Evolutionary conservation across 37 sponge, comb jelly and placozoan species (phyloP).

Genomic region (Eunapius fragilis): DNA sequence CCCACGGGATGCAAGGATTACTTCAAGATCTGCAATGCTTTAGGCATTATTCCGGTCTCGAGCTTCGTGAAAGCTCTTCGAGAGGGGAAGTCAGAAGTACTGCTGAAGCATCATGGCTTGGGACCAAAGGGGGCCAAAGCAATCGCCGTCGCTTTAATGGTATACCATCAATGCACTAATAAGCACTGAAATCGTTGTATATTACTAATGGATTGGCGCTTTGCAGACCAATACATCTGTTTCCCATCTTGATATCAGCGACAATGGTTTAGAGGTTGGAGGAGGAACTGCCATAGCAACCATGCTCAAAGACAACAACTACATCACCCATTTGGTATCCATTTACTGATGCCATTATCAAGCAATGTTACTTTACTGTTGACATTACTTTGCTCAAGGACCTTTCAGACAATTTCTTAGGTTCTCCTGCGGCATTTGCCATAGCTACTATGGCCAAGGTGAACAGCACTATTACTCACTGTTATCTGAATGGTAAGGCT

Average conservation of each 20-base stretch:
- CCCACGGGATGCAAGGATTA: conserved; percentile 81
- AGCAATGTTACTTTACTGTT: not conserved
- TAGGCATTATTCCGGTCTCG: conserved; percentile 90
- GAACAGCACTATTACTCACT: conserved; percentile 70
- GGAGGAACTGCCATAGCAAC: conserved; percentile 83
- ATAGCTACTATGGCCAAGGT: conserved; percentile 53
- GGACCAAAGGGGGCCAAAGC: conserved; percentile 97
- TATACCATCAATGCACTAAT: conserved; percentile 2
- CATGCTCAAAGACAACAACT: conserved; percentile 98
- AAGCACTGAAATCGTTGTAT: not conserved
- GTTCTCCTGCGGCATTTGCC: conserved; percentile 71
- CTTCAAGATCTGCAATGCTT: conserved; percentile 68
- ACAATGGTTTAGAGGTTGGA: conserved; percentile 91
- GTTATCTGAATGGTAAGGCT: conserved; percentile 58
- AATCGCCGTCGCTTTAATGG: conserved; percentile 78
- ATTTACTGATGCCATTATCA: not conserved
- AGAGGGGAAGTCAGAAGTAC: conserved; percentile 48
- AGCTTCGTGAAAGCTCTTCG: conserved; percentile 73
- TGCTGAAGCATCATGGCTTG: conserved; percentile 88
- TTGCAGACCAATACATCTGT: conserved; percentile 87
- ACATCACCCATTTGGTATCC: conserved; percentile 81
- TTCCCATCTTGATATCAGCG: conserved; percentile 80
- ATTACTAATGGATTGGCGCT: too few species aligned
- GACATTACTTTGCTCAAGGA: conserved; percentile 20
- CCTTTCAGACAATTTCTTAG: conserved; percentile 81